Conservation (phyloP, 2,113 vertebrate species). For the Sialia sialis region DNA sequence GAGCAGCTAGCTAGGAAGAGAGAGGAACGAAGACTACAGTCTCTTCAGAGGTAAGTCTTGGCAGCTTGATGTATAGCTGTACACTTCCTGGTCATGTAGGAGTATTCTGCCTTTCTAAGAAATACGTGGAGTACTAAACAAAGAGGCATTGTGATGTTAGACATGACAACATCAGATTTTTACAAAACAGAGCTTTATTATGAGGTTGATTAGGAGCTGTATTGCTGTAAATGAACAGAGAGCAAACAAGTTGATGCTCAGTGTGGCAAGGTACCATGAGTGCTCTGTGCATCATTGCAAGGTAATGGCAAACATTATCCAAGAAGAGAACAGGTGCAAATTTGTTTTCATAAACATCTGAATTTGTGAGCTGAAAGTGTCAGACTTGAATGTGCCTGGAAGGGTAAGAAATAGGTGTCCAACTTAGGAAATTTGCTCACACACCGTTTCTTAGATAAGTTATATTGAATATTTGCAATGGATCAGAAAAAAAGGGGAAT, state of each 20-base stretch:
- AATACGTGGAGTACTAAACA: background rate
- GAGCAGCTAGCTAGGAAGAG: slow-evolving; percentile 54
- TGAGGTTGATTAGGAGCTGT: background rate
- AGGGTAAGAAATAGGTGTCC: background rate
- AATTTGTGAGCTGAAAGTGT: background rate
- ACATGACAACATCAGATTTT: background rate
- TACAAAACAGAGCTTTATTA: background rate
- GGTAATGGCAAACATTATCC: background rate
- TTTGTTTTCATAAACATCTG: background rate
- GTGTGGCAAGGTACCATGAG: background rate
- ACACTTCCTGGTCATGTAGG: background rate
- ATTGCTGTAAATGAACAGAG: background rate
- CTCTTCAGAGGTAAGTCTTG: slow-evolving; percentile 64
- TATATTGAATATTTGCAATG: background rate
- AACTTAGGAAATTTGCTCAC: background rate
- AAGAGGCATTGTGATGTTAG: background rate
- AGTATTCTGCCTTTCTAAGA: background rate
- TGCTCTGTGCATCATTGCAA: background rate
- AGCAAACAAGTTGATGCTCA: background rate
- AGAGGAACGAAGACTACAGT: slow-evolving; percentile 57
- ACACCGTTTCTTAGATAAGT: background rate
- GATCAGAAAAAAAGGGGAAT: background rate
- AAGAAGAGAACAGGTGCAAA: background rate
- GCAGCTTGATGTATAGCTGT: background rate
- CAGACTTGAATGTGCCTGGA: background rate